Percentiles rank a stretch among this genome's conserved stretches.
Evolutionary conservation across 2,888 invertebrate genomes (phyloP).

Genomic region (Lasioglossum lativentre): DNA sequence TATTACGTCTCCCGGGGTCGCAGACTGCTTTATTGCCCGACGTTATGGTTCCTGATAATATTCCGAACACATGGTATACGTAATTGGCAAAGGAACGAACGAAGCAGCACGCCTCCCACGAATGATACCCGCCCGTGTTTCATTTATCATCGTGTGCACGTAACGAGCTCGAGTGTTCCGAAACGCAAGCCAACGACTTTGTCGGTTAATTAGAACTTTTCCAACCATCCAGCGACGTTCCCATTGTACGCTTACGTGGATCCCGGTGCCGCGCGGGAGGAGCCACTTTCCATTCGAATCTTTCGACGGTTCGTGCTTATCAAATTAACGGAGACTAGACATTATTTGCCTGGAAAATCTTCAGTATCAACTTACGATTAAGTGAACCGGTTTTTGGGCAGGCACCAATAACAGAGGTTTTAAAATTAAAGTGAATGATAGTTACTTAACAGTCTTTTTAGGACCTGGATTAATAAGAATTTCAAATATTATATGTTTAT

Average conservation of each 20-base stretch:
- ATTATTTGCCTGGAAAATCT: too few species aligned
- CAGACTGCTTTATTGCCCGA: conserved; percentile 55
- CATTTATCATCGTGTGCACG: conserved; percentile 42
- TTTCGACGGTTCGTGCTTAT: conserved; percentile 18
- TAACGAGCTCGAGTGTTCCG: conserved; percentile 21
- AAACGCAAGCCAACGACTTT: conserved; percentile 21
- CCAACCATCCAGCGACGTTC: not conserved
- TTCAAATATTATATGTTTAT: too few species aligned
- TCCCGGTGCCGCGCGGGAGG: not conserved
- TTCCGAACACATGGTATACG: conserved; percentile 45
- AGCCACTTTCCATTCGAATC: conserved; percentile 10
- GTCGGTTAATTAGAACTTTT: conserved; percentile 41
- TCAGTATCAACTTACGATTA: not conserved
- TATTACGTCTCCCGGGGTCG: conserved; percentile 48
- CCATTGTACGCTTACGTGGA: conserved; percentile 2
- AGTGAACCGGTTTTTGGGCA: too few species aligned
- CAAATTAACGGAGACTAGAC: too few species aligned
- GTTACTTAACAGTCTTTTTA: too few species aligned
- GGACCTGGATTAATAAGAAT: too few species aligned
- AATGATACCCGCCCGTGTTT: conserved; percentile 40
- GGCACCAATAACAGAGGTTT: too few species aligned
- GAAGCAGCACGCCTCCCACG: conserved; percentile 28
- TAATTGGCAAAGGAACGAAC: conserved; percentile 48
- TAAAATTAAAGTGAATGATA: too few species aligned
- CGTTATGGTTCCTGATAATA: conserved; percentile 42